Base-by-base conservation (phyloP, 2,888 invertebrate genomes). In the Nephrotoma flavescens region DNA sequence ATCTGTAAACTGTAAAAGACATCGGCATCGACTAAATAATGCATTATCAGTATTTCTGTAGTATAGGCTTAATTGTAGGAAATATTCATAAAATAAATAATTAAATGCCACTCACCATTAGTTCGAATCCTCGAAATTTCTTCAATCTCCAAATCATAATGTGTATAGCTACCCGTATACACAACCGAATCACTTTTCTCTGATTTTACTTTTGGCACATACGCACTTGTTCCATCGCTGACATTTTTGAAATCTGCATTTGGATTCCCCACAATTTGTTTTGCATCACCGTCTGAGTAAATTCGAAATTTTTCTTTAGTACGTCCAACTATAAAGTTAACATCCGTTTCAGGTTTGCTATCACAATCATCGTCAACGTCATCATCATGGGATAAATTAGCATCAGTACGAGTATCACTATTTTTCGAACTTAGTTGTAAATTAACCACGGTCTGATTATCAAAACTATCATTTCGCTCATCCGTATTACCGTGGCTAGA, bases 131-230 rank as follows among this genome's bases (percentile, higher is more conserved):
- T 88, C 84, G 88, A 88, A 19, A 88, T 87, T 84, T 88, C 88
- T 83, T 88, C 88, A 41, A 88, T 87, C 87, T 88, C 88, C 84
- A 87, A 47, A 42, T 88, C 88, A 44, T 87, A 87, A 85, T 87
- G 87, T 52, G 87, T 88, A 84, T 87, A 87, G 52, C 87, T 86
- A 84, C 88, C 88, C n/a, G 87, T 87, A 86, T 86, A 87, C 42
- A 87, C 57, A 7, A 88, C 88, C 42, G 88, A 88, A 87, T 88
- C 88, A 87, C 87, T 88, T 86, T 87, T 87, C 71, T 88, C 88
- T 31, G 87, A 87, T 45, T 86, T 87, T 83, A 86, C 86, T 85
- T 86, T 87, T 12, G 87, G 86, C 7, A 71, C 71, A 71, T 31
- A 71, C 4, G 87, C 87, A 83, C n/a, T 84, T 12, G 42, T 41